Base-by-base conservation (phyloP, 64 coral and sea anemone genomes). In the Dendrophyllia cribrosa region DNA sequence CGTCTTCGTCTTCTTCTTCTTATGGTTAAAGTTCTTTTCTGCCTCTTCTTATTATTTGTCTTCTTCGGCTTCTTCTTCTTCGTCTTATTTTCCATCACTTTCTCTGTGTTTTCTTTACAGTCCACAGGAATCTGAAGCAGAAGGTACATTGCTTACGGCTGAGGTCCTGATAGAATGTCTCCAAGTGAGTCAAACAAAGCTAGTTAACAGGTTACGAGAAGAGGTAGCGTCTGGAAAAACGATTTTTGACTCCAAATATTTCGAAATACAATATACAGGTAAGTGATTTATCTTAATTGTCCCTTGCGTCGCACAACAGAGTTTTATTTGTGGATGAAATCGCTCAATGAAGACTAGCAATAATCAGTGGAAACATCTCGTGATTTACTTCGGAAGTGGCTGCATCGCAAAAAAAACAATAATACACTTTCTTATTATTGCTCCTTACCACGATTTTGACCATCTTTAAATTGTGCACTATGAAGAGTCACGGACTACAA, bases 261-360 rank as follows among this genome's bases (percentile, higher is more conserved):
- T 97, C 66, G 73, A 80, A 50, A 88, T 97, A 4, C 87, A 94
- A 45, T 94, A 94, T 62, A 66, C 95, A 90, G 71, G 95, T 97
- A 79, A 87, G 87, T 17, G 74, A 16, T 34, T 13, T 76, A 17
- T 19, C 5, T 51, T 76, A 7, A 49, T 48, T 76, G 5, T 17
- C 34, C 34, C 34, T 34, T 34, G 34, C 34, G 34, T 34, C 34
- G 34, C 34, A 34, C 34, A 34, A 34, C 0, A 34, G 34, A 34
- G 34, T 34, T 34, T 34, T 34, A 34, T 34, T 34, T 34, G 34
- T 34, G 34, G 2, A 34, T 34, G 34, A 34, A 34, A 34, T 34
- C 34, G 34, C 34, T 34, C 2, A 2, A 34, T 34, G 34, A 34
- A 34, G 34, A 34, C 34, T 34, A 34, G 34, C 34, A 34, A 34